Evolutionary conservation across 1,140 invertebrate genomes (phyloP), one percentile per base, ranked within the genome.

Genomic region (Drosophila miranda): DNA sequence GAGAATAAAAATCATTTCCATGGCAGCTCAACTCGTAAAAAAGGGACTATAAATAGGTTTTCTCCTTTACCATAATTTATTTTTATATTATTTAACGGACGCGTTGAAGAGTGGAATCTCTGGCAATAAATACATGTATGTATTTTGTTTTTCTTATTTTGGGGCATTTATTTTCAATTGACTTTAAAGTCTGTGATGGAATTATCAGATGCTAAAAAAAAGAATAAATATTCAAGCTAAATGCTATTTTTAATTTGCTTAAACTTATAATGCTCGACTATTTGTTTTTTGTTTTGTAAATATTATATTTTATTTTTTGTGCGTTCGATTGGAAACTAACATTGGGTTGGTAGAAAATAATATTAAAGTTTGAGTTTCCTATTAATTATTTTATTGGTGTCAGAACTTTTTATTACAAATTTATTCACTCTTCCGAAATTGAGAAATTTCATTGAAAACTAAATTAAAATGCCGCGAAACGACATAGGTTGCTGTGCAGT

Each of bases 11-110:
- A 48, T 56, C 46, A 61, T 54, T 67, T 68, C 42, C 28, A 57
- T 42, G 61, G 57, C 54, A 44, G 55, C 50, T 13, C 44, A 49
- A 9, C 7, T 30, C 7, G 8, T 55, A 57, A 9, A 59, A 73
- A 57, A 54, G 14, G 53, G 56, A 55, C 9, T 56, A 52, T 63
- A 45, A 72, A 71, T 56, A 23, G 19, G 52, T 23, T 71, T 57
- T 70, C 23, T 42, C 16, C 6, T 28, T 38, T 41, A 43, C 8
- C 8, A 30, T 30, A 9, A 30, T 16, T 67, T 34, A 21, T 34
- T 42, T 68, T 11, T 42, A 19, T 11, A 26, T 8, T 14, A 23
- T 11, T 42, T 7, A 34, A 58, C n/a, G 28, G 14, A 38, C 5
- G 52, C 45, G 13, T 58, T 58, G 21, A 69, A 50, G 66, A 42